Evolutionary conservation across 2,888 invertebrate species (phyloP).

Genomic region (Barypeithes pellucidus): DNA sequence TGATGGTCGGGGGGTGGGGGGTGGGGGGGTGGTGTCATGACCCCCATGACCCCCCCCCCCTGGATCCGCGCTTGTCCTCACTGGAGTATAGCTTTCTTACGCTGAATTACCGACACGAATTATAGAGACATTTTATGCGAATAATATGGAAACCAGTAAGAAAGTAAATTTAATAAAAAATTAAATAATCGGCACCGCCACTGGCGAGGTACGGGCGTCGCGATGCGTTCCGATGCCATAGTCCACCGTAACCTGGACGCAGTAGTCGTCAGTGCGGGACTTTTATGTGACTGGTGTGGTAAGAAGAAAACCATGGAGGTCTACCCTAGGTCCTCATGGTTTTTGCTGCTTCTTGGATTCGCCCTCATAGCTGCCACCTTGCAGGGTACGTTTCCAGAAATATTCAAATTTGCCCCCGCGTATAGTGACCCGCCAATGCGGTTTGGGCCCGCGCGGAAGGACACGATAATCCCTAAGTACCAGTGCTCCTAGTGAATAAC

Average conservation of each 20-base stretch:
- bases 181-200: constrained; percentile 59
- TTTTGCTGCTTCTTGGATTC: constrained; percentile 73
- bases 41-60: no score
- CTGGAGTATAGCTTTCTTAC: no score
- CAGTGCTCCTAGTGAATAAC: constrained; percentile 45
- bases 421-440: constrained; percentile 29
- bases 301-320: constrained; percentile 73
- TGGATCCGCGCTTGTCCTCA: no score
- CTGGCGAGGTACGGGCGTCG: constrained; percentile 63
- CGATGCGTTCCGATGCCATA: constrained; percentile 63
- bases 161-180: constrained; percentile 4
- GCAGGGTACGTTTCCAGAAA: constrained; percentile 71
- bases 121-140: no score
- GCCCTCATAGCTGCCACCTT: constrained; percentile 73
- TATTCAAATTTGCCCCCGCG: constrained; percentile 40
- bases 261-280: constrained; percentile 67
- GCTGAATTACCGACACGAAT: no score
- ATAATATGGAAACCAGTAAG: no score
- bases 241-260: constrained; percentile 67
- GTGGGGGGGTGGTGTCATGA: no score
- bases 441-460: constrained; percentile 29
- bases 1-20: no score
- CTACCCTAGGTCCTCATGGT: constrained; percentile 74
- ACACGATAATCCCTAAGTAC: constrained; percentile 35
- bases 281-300: constrained; percentile 70